Base-by-base conservation (phyloP, 2,888 invertebrate genomes). In the Timema cristinae region DNA sequence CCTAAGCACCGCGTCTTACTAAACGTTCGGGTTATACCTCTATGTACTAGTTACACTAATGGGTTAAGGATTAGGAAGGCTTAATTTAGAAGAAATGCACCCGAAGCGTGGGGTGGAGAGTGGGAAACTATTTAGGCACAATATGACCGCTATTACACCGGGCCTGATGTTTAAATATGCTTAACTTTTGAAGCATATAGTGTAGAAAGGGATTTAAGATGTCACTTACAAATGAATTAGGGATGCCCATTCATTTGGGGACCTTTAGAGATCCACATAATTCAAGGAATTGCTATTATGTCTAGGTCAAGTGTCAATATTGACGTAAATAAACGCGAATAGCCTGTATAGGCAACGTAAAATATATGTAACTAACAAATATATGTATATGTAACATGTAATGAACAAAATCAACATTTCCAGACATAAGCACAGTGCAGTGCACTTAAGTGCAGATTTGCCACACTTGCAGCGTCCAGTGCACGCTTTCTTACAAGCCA, bases 351-450 rank as follows among this genome's bases (percentile, higher is more conserved):
- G n/a, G 6, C 13, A n/a, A n/a, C 8, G 13, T 59, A 59, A 59
- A 59, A 59, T 59, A 59, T 59, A 59, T 59, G 59, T 59, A n/a
- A 59, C n/a, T 15, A 59, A 59, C 13, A 59, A 13, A 59, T 59
- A n/a, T 11, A 59, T 32, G 32, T n/a, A 59, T 7, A 59, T 59
- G 8, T 16, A 15, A 59, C 9, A n/a, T 59, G 5, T 8, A 59
- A 59, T 5, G 15, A 59, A 13, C 10, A 59, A 59, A 59, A 59
- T 59, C 59, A n/a, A n/a, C n/a, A n/a, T n/a, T n/a, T 59, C 59
- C 59, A 59, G 10, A n/a, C 59, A 59, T 1, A 59, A 59, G 59
- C 59, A 59, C 59, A 59, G 15, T 6, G 32, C 15, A 59, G 10
- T n/a, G 59, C 13, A 59, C 32, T 59, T n/a, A 8, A 59, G 59